phyloP scores from a whole-genome alignment of 2,797 vertebrate genomes.

The Chelonia mydas region DNA sequence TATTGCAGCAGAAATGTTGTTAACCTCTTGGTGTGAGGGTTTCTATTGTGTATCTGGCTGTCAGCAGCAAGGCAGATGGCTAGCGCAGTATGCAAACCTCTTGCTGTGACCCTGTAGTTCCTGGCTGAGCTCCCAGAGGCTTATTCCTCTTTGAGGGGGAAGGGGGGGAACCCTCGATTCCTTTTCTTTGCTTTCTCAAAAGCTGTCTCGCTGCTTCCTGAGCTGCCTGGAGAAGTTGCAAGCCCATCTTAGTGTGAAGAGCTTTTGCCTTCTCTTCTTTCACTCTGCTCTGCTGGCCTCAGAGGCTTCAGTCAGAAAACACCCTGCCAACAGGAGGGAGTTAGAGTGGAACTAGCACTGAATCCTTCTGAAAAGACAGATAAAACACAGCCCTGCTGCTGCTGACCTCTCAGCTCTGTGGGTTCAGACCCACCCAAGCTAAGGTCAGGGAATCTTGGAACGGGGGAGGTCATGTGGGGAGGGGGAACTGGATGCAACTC shows the following conservation, averaged over 20 bases:
- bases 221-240: constrained; percentile 19
- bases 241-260: constrained; percentile 36
- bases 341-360: not conserved
- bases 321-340: not conserved
- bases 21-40: not conserved
- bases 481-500: not conserved
- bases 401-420: accelerated
- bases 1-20: accelerated
- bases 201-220: constrained; percentile 23
- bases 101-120: not conserved
- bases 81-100: not conserved
- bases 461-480: accelerated
- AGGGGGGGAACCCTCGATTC: not conserved
- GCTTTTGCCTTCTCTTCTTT: constrained; percentile 40
- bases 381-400: not conserved
- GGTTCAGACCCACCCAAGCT: not conserved
- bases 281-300: not conserved
- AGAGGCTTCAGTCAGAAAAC: not conserved
- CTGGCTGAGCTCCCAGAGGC: constrained; percentile 41
- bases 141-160: not conserved
- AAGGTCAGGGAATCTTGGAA: not conserved
- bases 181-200: constrained; percentile 26
- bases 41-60: not conserved
- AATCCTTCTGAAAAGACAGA: constrained; percentile 4
- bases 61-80: not conserved